phyloP scores from a whole-genome alignment of 37 sponge, comb jelly and placozoan genomes.

The Cladorhizidae sp. region DNA sequence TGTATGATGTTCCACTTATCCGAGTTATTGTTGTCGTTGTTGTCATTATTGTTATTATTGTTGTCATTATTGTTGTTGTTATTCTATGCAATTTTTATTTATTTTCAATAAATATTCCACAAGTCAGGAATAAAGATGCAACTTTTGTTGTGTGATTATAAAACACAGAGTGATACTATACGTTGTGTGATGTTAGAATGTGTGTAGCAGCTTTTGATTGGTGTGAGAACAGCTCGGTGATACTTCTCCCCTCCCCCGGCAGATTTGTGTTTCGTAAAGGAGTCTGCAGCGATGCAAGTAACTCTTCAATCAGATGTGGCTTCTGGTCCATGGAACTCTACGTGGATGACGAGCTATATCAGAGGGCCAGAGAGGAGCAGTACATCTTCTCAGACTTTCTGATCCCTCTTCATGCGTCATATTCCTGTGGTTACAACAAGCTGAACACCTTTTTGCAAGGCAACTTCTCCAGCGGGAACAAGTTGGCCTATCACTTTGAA shows the following conservation, averaged over 20 bases:
- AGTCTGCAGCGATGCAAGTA: not conserved
- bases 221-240: too few species aligned
- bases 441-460: not conserved
- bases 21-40: too few species aligned
- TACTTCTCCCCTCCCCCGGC: not conserved
- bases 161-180: too few species aligned
- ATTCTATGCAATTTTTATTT: too few species aligned
- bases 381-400: not conserved
- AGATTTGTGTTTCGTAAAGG: constrained; percentile 5
- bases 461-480: not conserved
- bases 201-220: too few species aligned
- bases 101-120: too few species aligned
- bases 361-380: not conserved
- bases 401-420: not conserved
- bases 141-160: too few species aligned
- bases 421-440: constrained; percentile 15
- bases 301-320: not conserved
- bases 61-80: too few species aligned
- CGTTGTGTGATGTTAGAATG: too few species aligned
- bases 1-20: too few species aligned
- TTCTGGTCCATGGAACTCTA: constrained; percentile 7
- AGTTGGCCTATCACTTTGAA: not conserved
- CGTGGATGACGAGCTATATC: not conserved
- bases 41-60: too few species aligned
- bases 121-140: too few species aligned